Evolutionary conservation across 2,113 vertebrate genomes (phyloP).

Genomic region (Martes martes): DNA sequence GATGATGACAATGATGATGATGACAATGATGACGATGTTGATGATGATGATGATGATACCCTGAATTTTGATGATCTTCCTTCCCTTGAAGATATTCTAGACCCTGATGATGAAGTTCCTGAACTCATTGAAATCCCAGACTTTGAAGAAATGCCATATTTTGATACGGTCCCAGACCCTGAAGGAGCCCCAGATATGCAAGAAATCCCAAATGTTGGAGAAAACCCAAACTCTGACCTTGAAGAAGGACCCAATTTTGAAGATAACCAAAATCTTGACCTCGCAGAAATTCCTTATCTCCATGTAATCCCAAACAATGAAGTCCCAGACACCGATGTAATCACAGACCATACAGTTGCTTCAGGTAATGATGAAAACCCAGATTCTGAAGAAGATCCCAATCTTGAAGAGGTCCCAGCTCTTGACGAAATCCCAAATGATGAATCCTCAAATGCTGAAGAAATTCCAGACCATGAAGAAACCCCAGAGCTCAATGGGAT

Average conservation of each 20-base stretch:
- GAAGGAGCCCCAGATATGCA: neutral
- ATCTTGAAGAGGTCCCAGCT: neutral
- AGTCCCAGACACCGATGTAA: neutral
- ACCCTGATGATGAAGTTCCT: conserved; percentile 34
- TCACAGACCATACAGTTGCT: conserved; percentile 34
- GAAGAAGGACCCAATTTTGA: conserved; percentile 54
- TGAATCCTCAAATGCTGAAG: conserved; percentile 32
- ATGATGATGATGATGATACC: neutral
- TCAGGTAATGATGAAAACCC: conserved; percentile 17
- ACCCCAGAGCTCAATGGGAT: neutral
- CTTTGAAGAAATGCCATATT: conserved; percentile 58
- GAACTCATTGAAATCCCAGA: conserved; percentile 31
- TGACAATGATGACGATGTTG: neutral
- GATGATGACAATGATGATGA: neutral
- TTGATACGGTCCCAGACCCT: conserved; percentile 43
- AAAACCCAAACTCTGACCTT: neutral
- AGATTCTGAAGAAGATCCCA: conserved; percentile 10
- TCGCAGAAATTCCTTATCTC: conserved; percentile 53
- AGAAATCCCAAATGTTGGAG: neutral
- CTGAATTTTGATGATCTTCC: conserved; percentile 57
- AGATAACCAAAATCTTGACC: conserved; percentile 5
- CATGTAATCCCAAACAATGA: conserved; percentile 28
- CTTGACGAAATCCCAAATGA: conserved; percentile 24
- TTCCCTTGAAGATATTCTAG: conserved; percentile 57
- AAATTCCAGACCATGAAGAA: neutral